These are phyloP conservation scores for Marronus borbonicus DNA, from an alignment of 2,888 invertebrate species.

Conservation along the genomic window DNA sequence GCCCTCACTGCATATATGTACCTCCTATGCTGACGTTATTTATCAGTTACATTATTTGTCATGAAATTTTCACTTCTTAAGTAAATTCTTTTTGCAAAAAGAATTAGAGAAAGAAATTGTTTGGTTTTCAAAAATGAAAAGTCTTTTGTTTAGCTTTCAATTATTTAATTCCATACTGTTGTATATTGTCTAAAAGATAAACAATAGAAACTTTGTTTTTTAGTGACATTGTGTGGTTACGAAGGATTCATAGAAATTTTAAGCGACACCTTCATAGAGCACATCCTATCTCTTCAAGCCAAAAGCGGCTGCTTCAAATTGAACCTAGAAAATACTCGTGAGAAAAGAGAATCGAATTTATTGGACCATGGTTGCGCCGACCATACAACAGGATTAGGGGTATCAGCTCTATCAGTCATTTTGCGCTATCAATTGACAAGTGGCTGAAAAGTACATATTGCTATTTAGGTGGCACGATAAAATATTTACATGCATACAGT, in stretches of 20 bases:
- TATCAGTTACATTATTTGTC: too few relatives aligned
- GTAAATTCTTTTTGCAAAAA: too few relatives aligned
- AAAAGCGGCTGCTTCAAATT: constrained; percentile 66
- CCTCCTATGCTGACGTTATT: too few relatives aligned
- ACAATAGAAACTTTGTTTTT: constrained; percentile 35
- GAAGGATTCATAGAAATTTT: constrained; percentile 71
- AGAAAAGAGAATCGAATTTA: constrained; percentile 61
- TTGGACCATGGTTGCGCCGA: constrained; percentile 68
- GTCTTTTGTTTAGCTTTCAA: too few relatives aligned
- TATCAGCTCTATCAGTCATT: constrained; percentile 66
- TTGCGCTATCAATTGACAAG: constrained; percentile 56
- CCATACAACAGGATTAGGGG: constrained; percentile 69
- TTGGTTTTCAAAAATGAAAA: too few relatives aligned
- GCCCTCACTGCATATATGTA: too few relatives aligned
- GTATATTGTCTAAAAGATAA: too few relatives aligned
- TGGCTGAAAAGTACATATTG: constrained; percentile 8
- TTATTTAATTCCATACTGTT: background rate
- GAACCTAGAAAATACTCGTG: constrained; percentile 53
- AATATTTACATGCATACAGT: background rate
- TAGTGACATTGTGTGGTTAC: constrained; percentile 71
- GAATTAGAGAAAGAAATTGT: too few relatives aligned
- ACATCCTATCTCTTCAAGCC: constrained; percentile 67
- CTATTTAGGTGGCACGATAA: background rate
- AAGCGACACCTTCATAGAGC: constrained; percentile 63
- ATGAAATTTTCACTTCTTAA: too few relatives aligned